A percentile compares a stretch with the other conserved stretches of the same genome.
Evolutionary conservation across 2,113 vertebrate species (phyloP).

Genomic region (Illadopsis cleaveri): DNA sequence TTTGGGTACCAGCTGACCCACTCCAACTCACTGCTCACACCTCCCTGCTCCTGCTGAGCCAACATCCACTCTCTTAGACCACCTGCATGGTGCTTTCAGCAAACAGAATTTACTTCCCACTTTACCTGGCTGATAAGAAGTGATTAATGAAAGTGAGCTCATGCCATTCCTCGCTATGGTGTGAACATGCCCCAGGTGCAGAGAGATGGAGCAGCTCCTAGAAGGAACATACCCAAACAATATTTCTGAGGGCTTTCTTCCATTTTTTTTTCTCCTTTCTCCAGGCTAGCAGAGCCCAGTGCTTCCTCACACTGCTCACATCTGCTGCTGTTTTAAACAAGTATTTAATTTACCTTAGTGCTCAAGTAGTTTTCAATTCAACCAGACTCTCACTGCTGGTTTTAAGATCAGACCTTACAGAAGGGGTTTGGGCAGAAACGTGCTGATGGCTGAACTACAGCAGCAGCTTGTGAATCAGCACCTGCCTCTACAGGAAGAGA

Average conservation of each 20-base stretch:
- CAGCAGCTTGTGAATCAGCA: neutral
- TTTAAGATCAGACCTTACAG: neutral
- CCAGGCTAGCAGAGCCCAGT: neutral
- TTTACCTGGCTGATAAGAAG: neutral
- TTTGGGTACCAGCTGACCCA: neutral
- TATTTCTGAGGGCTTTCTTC: neutral
- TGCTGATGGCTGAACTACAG: neutral
- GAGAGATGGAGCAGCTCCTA: neutral
- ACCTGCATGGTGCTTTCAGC: neutral
- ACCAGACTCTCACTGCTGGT: neutral
- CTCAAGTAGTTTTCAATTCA: neutral
- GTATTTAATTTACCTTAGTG: neutral
- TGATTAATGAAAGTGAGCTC: neutral
- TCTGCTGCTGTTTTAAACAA: neutral
- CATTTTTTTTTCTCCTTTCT: neutral
- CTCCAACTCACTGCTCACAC: neutral
- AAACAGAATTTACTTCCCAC: neutral
- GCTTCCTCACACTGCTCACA: neutral
- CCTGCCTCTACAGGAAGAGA: neutral
- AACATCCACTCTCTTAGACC: neutral
- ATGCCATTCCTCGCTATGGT: neutral
- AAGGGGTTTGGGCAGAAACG: neutral
- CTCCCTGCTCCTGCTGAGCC: neutral
- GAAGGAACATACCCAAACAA: neutral
- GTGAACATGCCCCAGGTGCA: neutral